A percentile compares a stretch with the other conserved stretches of the same genome.
These are phyloP conservation scores for Lagopus leucura DNA, from an alignment of 2,113 vertebrate genomes.

Conservation along the genomic window DNA sequence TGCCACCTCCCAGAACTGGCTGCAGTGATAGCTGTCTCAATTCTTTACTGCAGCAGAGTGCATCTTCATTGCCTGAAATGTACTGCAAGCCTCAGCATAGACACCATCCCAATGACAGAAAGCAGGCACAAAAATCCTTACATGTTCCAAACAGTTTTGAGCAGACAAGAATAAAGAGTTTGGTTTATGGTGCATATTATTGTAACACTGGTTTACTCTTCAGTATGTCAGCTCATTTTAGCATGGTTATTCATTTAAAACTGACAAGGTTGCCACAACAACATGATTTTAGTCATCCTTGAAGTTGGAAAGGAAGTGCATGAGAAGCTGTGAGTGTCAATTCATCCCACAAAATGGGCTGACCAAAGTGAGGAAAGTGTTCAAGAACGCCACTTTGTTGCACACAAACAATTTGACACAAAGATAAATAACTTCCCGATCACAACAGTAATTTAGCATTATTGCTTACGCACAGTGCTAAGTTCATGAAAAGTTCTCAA, in stretches of 20 bases:
- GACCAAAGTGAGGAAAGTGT: neutral
- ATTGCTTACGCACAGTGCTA: fast-evolving
- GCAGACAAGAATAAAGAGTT: neutral
- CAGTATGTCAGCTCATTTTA: neutral
- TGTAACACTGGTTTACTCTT: constrained; percentile 4
- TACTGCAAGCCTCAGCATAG: neutral
- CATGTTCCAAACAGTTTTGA: neutral
- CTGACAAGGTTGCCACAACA: constrained; percentile 47
- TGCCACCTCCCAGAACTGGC: constrained; percentile 5
- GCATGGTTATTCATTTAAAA: constrained; percentile 37
- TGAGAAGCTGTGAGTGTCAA: neutral
- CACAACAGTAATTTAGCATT: neutral
- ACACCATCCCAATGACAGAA: neutral
- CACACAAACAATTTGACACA: neutral
- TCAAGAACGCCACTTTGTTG: neutral
- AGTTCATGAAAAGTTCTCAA: neutral
- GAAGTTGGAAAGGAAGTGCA: constrained; percentile 27
- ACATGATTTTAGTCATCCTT: constrained; percentile 34
- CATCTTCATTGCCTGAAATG: neutral
- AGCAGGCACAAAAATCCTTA: neutral
- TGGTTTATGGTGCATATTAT: neutral
- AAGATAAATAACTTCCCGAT: neutral
- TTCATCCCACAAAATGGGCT: neutral
- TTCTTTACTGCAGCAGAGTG: neutral
- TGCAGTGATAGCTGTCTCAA: constrained; percentile 5